Base-by-base conservation (phyloP, 2,888 invertebrate genomes). In the Cantharis lateralis region DNA sequence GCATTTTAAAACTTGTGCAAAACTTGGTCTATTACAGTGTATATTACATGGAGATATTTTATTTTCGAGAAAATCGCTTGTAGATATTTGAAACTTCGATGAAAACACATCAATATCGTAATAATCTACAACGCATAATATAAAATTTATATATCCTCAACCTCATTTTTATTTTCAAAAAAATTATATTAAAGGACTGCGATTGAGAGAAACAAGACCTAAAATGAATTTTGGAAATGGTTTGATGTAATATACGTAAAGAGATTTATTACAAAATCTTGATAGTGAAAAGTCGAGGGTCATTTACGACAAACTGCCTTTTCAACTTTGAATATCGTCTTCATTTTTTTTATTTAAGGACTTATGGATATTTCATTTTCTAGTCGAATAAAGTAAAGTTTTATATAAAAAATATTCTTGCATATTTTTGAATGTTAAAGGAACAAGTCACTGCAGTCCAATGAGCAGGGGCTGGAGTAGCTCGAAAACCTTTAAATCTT, bases 361-460 rank as follows among this genome's bases (percentile, higher is more conserved):
- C 62, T 72, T 76, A 76, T 76, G 69, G 71, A 75, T 75, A 75
- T 75, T 77, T 74, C 74, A 77, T 77, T 77, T 74, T 77, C 74
- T 72, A 74, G 72, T 64, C 20, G 62, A 64, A 71, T 72, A 74
- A 71, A 68, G 74, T 75, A 72, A 62, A 77, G 69, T 74, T 77
- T 77, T 77, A 62, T 72, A 72, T 77, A 77, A 66, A 66, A 66
- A 66, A 66, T 66, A 66, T 11, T 66, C 9, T 66, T 24, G 9
- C 10, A 20, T 66, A 20, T 24, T 24, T 32, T 32, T 3, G 11
- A 32, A 32, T 13, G 3, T 4, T 32, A 13, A 32, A 13, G 13
- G 13, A 13, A 4, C 32, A 1, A 32, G 3, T 32, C 32, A 13
- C 13, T 32, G 32, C 11, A 32, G 32, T 32, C 32, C 32, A 0